These are phyloP conservation scores for Trichomalopsis sarcophagae DNA, from an alignment of 1,140 invertebrate species.

Conservation along the genomic window DNA sequence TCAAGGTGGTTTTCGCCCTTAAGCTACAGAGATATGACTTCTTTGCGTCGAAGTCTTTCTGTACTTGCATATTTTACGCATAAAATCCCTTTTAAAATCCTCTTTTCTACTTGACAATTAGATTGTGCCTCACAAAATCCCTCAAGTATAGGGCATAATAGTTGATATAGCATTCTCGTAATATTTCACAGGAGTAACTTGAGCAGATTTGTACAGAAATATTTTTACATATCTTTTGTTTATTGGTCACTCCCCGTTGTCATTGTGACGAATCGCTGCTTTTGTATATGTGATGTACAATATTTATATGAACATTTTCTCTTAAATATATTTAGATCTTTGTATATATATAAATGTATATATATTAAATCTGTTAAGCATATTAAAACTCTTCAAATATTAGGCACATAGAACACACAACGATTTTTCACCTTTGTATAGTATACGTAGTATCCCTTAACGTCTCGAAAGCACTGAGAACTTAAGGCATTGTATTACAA, in stretches of 20 bases:
- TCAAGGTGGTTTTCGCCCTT: constrained; percentile 46
- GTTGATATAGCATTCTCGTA: constrained; percentile 31
- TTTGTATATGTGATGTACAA: constrained; percentile 44
- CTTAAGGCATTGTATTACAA: constrained; percentile 52
- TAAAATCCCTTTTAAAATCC: neutral
- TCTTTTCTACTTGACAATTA: neutral
- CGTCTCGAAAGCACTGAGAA: constrained; percentile 38
- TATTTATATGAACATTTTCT: constrained; percentile 42
- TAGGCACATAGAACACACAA: constrained; percentile 66
- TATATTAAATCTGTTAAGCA: constrained; percentile 39
- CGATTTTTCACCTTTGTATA: constrained; percentile 47
- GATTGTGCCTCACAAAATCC: constrained; percentile 27
- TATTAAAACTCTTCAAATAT: constrained; percentile 55
- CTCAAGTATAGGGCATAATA: constrained; percentile 21
- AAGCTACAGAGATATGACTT: constrained; percentile 32
- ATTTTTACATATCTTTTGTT: constrained; percentile 15
- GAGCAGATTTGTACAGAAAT: constrained; percentile 36
- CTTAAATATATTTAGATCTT: constrained; percentile 15
- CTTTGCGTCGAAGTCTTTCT: constrained; percentile 9
- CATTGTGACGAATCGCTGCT: constrained; percentile 31
- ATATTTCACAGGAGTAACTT: constrained; percentile 37
- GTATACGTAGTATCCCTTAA: constrained; percentile 55
- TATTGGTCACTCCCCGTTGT: constrained; percentile 1
- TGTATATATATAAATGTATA: constrained; percentile 26
- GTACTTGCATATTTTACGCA: constrained; percentile 16